phyloP scores from a whole-genome alignment of 2,113 vertebrate genomes.

The Rattus rattus region DNA sequence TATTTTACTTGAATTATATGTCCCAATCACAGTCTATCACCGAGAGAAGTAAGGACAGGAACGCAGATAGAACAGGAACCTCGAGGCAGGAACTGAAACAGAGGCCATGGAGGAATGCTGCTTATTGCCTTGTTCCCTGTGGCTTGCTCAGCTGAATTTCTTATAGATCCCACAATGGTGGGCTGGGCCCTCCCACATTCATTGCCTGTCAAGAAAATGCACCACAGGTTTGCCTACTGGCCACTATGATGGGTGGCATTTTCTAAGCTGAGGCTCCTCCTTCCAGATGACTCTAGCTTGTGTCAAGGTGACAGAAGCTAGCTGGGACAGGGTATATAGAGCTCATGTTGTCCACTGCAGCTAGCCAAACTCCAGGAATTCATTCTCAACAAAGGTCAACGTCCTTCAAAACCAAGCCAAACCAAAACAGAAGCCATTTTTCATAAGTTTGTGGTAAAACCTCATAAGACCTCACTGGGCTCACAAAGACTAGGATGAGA shows the following conservation, averaged over 20 bases:
- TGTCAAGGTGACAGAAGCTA: neutral
- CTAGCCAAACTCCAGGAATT: neutral
- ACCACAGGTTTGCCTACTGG: neutral
- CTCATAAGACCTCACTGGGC: neutral
- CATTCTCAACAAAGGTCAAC: neutral
- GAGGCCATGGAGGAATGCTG: neutral
- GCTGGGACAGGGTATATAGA: neutral
- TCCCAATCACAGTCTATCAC: neutral
- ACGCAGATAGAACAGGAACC: neutral
- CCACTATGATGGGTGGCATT: neutral
- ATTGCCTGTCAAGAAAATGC: neutral
- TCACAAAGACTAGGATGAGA: slow-evolving; percentile 32
- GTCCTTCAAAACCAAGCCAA: neutral
- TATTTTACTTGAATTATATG: neutral
- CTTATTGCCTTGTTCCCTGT: neutral
- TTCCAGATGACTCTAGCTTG: neutral
- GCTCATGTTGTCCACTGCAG: neutral
- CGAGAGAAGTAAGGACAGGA: neutral
- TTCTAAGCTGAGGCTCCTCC: neutral
- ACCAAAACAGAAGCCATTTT: neutral
- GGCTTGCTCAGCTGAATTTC: neutral
- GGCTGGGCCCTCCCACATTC: neutral
- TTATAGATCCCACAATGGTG: neutral
- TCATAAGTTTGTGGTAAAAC: neutral
- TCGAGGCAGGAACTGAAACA: neutral